A percentile compares a stretch with the other conserved stretches of the same genome.
phyloP scores from a whole-genome alignment of 2,113 vertebrate species.

The Callopanchax toddi region DNA sequence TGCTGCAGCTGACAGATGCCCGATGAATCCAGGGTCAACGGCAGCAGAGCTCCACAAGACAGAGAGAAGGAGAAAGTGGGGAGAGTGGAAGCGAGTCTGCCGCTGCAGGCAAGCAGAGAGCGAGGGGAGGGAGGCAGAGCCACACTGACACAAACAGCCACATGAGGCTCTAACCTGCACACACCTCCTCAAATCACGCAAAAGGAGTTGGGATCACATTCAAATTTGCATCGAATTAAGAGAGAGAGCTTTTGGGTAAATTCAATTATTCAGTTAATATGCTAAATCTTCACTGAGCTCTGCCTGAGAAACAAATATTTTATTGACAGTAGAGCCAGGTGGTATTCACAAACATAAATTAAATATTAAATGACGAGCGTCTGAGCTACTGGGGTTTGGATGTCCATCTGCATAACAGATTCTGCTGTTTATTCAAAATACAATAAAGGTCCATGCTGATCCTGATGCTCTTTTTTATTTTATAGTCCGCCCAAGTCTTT shows the following conservation, averaged over 20 bases:
- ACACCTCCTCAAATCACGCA: neutral
- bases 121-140: conserved; percentile 44
- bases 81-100: conserved; percentile 36
- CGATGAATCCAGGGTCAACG: conserved; percentile 41
- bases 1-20: conserved; percentile 19
- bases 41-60: conserved; percentile 24
- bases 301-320: conserved; percentile 2
- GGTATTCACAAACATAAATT: conserved; percentile 4
- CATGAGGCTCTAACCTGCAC: neutral
- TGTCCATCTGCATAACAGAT: neutral
- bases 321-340: conserved; percentile 12
- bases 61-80: conserved; percentile 50
- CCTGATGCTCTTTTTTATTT: neutral
- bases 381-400: neutral
- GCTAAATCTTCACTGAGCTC: neutral
- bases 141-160: conserved; percentile 11
- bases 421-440: neutral
- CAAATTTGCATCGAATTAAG: neutral
- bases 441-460: neutral
- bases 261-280: neutral
- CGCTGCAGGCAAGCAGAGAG: conserved; percentile 28
- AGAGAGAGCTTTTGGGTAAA: neutral
- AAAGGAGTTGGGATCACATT: neutral
- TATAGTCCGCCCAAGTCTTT: neutral
- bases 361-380: conserved; percentile 5